These are phyloP conservation scores for Paracanthobrama guichenoti DNA, from an alignment of 2,113 vertebrate genomes.

Conservation along the genomic window DNA sequence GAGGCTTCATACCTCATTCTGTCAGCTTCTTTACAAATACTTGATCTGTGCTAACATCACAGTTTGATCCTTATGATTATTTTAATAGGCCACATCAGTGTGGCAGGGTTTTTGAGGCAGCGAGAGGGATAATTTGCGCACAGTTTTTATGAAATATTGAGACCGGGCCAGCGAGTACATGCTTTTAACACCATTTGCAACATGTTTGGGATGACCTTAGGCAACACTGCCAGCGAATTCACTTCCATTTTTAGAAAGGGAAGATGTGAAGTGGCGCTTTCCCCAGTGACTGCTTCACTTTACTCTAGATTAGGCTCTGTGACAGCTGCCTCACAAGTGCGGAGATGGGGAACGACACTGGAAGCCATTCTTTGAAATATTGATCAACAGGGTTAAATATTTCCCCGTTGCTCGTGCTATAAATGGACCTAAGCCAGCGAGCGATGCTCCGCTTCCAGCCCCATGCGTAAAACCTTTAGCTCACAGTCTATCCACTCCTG, in stretches of 20 bases:
- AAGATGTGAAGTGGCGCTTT: constrained; percentile 40
- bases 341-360: constrained; percentile 68
- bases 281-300: constrained; percentile 66
- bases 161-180: constrained; percentile 69
- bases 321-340: constrained; percentile 57
- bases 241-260: constrained; percentile 70
- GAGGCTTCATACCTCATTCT: constrained; percentile 66
- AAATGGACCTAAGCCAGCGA: constrained; percentile 62
- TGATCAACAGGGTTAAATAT: constrained; percentile 76
- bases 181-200: constrained; percentile 80
- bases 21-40: constrained; percentile 80
- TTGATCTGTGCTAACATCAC: constrained; percentile 76
- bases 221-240: constrained; percentile 66
- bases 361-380: constrained; percentile 78
- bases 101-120: constrained; percentile 67
- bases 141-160: constrained; percentile 71
- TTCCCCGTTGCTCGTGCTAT: constrained; percentile 65
- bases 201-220: constrained; percentile 75
- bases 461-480: constrained; percentile 41
- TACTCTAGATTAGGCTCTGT: constrained; percentile 50
- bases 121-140: constrained; percentile 68
- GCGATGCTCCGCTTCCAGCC: constrained; percentile 47
- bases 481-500: constrained; percentile 34
- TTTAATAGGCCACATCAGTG: constrained; percentile 69
- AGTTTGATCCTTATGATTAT: constrained; percentile 78